Evolutionary conservation across 2,113 vertebrate species (phyloP).

Genomic region (Meles meles): DNA sequence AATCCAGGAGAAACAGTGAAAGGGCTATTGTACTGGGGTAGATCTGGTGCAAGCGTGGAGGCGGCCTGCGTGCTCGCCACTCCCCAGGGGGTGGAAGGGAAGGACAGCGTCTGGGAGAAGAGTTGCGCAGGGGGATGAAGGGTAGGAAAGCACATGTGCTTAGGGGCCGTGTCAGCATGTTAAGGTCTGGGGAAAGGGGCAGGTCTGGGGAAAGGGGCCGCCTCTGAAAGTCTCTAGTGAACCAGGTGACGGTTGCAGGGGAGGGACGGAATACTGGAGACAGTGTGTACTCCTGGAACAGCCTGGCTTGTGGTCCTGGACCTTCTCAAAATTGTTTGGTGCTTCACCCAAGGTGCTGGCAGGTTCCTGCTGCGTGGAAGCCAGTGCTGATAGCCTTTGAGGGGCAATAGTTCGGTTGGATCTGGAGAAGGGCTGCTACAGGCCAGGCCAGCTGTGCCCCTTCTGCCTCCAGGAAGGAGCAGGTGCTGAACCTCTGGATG

Average conservation of each 20-base stretch:
- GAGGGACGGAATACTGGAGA: neutral
- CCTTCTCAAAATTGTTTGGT: neutral
- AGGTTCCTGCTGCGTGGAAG: neutral
- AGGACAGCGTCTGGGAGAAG: neutral
- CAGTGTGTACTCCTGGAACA: neutral
- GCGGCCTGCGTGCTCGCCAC: neutral
- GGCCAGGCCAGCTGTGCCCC: neutral
- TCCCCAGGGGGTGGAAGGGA: neutral
- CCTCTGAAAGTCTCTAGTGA: neutral
- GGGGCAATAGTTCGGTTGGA: neutral
- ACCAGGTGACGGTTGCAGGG: neutral
- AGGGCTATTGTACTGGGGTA: neutral
- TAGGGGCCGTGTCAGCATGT: neutral
- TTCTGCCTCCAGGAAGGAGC: slow-evolving; percentile 12
- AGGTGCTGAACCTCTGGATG: slow-evolving; percentile 59
- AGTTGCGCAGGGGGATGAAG: neutral
- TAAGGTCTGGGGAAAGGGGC: neutral
- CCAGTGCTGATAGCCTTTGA: neutral
- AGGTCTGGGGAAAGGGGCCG: neutral
- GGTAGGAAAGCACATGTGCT: fast-evolving
- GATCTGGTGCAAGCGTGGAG: neutral
- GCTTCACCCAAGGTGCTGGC: neutral
- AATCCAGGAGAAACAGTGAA: neutral
- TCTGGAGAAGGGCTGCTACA: neutral
- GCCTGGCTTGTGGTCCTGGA: neutral